Conservation (phyloP, 2,113 vertebrate species). For the Siniperca chuatsi region DNA sequence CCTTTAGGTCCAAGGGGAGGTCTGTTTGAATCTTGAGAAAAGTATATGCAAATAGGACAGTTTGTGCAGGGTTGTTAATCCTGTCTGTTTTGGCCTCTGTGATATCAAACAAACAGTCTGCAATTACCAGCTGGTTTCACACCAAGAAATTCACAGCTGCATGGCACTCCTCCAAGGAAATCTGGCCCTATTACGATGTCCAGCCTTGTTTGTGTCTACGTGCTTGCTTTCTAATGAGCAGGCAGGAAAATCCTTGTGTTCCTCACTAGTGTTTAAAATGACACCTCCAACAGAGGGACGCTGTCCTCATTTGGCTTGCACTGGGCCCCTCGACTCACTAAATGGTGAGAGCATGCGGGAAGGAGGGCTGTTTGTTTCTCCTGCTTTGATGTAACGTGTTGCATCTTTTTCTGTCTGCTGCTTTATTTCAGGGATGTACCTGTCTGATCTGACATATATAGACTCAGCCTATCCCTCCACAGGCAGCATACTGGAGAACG, state of each 20-base stretch:
- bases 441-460: conserved; percentile 97
- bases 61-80: conserved; percentile 11
- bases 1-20: conserved; percentile 1
- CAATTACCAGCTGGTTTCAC: conserved; percentile 35
- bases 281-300: conserved; percentile 48
- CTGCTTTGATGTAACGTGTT: background rate
- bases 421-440: conserved; percentile 92
- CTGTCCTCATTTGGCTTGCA: conserved; percentile 35
- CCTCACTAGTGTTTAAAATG: background rate
- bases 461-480: conserved; percentile 99
- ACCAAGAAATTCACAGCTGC: conserved; percentile 40
- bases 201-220: conserved; percentile 29
- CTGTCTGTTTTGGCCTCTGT: background rate
- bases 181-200: conserved; percentile 15
- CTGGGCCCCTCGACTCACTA: background rate
- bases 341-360: background rate
- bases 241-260: conserved; percentile 22
- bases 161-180: conserved; percentile 24
- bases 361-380: background rate
- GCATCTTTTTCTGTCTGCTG: conserved; percentile 1
- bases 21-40: conserved; percentile 12
- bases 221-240: conserved; percentile 57
- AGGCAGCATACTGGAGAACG: conserved; percentile 97
- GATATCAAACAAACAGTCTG: conserved; percentile 25
- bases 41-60: conserved; percentile 9